phyloP scores from a whole-genome alignment of 2,797 vertebrate species.

The Scarus forsteni region DNA sequence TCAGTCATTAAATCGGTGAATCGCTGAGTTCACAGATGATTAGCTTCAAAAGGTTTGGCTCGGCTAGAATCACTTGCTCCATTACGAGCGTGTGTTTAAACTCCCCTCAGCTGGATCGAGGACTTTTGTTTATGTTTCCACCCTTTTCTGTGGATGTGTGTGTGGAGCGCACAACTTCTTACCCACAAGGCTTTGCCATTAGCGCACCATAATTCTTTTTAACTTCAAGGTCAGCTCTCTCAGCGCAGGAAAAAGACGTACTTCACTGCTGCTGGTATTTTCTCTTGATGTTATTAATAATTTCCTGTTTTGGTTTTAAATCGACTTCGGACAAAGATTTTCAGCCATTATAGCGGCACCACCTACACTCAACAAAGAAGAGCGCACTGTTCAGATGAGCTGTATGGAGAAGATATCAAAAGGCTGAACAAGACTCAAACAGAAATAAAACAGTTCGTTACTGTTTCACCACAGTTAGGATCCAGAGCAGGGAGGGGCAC shows the following conservation, averaged over 20 bases:
- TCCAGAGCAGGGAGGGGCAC: no score
- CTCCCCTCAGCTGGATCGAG: slow-evolving; percentile 74
- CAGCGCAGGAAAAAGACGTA: slow-evolving; percentile 34
- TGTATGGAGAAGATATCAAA: background rate
- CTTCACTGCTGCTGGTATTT: slow-evolving; percentile 46
- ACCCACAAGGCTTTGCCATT: slow-evolving; percentile 44
- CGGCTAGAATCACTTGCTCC: slow-evolving; percentile 83
- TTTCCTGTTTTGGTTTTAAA: slow-evolving; percentile 69
- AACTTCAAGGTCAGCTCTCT: slow-evolving; percentile 61
- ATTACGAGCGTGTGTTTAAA: slow-evolving; percentile 83
- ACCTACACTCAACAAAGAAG: background rate
- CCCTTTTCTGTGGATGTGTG: slow-evolving; percentile 60
- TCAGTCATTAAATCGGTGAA: slow-evolving; percentile 83
- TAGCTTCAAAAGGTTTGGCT: slow-evolving; percentile 85
- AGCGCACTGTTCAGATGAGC: background rate
- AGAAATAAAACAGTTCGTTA: no score
- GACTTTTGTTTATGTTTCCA: slow-evolving; percentile 82
- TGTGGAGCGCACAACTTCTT: slow-evolving; percentile 33
- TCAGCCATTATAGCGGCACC: slow-evolving; percentile 21
- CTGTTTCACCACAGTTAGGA: no score
- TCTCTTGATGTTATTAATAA: slow-evolving; percentile 67
- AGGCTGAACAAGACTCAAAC: background rate
- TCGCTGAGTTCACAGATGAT: slow-evolving; percentile 85
- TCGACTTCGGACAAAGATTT: slow-evolving; percentile 49
- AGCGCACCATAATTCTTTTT: slow-evolving; percentile 48